A percentile compares a stretch with the other conserved stretches of the same genome.
Evolutionary conservation across 1,140 invertebrate genomes (phyloP).

Genomic region (Zaprionus inermis): DNA sequence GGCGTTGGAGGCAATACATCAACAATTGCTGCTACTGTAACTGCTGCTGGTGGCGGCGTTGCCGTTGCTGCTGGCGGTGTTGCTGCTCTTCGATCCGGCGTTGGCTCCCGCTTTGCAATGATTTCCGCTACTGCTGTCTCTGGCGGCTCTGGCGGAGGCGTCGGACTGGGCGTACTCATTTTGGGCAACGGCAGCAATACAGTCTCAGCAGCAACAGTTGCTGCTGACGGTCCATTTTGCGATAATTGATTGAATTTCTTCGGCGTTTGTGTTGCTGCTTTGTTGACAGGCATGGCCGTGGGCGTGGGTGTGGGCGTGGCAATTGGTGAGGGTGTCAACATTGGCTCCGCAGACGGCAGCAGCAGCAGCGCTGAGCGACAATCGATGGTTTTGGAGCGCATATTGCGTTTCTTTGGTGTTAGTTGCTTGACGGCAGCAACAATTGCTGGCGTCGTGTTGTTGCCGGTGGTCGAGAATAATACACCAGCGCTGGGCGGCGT

Average conservation of each 20-base stretch:
- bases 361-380: conserved; percentile 56
- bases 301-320: neutral
- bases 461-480: neutral
- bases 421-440: conserved; percentile 35
- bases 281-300: neutral
- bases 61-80: neutral
- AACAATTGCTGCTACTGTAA: conserved; percentile 5
- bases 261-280: neutral
- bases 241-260: conserved; percentile 9
- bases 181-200: neutral
- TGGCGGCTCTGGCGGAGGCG: neutral
- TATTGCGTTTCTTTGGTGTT: conserved; percentile 68
- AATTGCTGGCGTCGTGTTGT: neutral
- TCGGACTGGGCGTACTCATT: neutral
- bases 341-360: neutral
- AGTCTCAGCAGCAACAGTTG: neutral
- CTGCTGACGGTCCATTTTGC: conserved; percentile 9
- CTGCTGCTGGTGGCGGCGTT: neutral
- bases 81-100: neutral
- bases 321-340: neutral
- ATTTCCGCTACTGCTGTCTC: neutral
- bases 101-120: neutral
- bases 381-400: conserved; percentile 74
- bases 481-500: neutral
- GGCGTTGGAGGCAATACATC: neutral